Evolutionary conservation across 1,140 invertebrate genomes (phyloP).

Genomic region (Hermetia illucens): DNA sequence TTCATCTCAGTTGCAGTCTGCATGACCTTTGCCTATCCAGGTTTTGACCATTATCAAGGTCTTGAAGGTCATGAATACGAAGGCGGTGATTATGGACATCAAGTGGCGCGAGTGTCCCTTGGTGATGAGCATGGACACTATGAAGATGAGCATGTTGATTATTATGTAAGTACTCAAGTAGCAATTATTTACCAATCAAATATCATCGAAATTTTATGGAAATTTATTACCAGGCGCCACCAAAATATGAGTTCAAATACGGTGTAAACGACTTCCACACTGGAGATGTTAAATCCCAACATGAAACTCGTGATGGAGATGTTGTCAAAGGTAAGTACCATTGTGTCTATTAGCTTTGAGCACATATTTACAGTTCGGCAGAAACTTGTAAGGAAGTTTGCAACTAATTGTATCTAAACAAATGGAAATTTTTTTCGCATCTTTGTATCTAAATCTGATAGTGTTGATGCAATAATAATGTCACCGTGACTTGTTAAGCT

Average conservation of each 20-base stretch:
- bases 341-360: slow-evolving; percentile 11
- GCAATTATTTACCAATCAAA: background rate
- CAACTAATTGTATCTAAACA: no score
- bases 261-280: slow-evolving; percentile 37
- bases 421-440: no score
- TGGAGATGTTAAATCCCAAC: slow-evolving; percentile 37
- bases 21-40: slow-evolving; percentile 24
- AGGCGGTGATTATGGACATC: slow-evolving; percentile 12
- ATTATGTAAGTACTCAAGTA: slow-evolving; percentile 29
- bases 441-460: no score
- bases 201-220: slow-evolving; percentile 3
- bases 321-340: slow-evolving; percentile 33
- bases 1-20: slow-evolving; percentile 26
- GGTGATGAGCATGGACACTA: slow-evolving; percentile 23
- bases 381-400: slow-evolving; percentile 5
- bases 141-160: slow-evolving; percentile 28
- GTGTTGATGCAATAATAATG: no score
- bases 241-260: slow-evolving; percentile 37
- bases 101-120: slow-evolving; percentile 24
- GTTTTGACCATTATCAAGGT: slow-evolving; percentile 18
- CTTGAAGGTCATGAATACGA: slow-evolving; percentile 17
- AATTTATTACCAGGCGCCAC: slow-evolving; percentile 22
- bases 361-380: slow-evolving; percentile 1
- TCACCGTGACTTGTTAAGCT: no score
- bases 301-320: slow-evolving; percentile 37